A percentile compares a stretch with the other conserved stretches of the same genome.
Evolutionary conservation across 2,888 invertebrate species (phyloP).

Genomic region (Chaetogeoica ovagalla): DNA sequence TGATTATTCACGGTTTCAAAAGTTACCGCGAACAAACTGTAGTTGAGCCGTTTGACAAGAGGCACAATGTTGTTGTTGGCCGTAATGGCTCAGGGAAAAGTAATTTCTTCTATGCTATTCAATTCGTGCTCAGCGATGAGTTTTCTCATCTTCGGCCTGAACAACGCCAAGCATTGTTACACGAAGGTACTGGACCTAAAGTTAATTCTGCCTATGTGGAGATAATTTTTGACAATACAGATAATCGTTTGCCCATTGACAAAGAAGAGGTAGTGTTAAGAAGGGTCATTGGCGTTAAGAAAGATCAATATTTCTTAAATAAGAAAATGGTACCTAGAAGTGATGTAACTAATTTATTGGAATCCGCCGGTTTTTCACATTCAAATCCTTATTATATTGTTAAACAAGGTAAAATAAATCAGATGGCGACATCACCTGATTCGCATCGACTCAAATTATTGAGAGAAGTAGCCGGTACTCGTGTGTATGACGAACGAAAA

Average conservation of each 20-base stretch:
- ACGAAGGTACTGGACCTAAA: slow-evolving; percentile 96
- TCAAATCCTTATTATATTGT: slow-evolving; percentile 99
- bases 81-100: slow-evolving; percentile 99
- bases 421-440: slow-evolving; percentile 99
- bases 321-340: slow-evolving; percentile 96
- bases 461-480: slow-evolving; percentile 95
- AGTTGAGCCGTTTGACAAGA: slow-evolving; percentile 94
- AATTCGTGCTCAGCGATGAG: slow-evolving; percentile 99
- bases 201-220: slow-evolving; percentile 97
- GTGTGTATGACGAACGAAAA: slow-evolving; percentile 96
- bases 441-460: slow-evolving; percentile 91
- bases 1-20: slow-evolving; percentile 98
- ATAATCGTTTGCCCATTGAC: slow-evolving; percentile 95
- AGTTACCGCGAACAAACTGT: slow-evolving; percentile 98
- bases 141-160: slow-evolving; percentile 95
- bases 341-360: slow-evolving; percentile 95
- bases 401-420: slow-evolving; percentile 91
- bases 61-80: slow-evolving; percentile 98
- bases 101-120: slow-evolving; percentile 99
- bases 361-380: slow-evolving; percentile 97
- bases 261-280: slow-evolving; percentile 94
- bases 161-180: slow-evolving; percentile 90
- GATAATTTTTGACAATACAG: slow-evolving; percentile 97
- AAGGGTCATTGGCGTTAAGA: slow-evolving; percentile 96
- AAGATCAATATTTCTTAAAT: slow-evolving; percentile 98